Evolutionary conservation across 1,140 invertebrate genomes (phyloP), one percentile per base, ranked within the genome.

Genomic region (Tetragnatha versicolor): DNA sequence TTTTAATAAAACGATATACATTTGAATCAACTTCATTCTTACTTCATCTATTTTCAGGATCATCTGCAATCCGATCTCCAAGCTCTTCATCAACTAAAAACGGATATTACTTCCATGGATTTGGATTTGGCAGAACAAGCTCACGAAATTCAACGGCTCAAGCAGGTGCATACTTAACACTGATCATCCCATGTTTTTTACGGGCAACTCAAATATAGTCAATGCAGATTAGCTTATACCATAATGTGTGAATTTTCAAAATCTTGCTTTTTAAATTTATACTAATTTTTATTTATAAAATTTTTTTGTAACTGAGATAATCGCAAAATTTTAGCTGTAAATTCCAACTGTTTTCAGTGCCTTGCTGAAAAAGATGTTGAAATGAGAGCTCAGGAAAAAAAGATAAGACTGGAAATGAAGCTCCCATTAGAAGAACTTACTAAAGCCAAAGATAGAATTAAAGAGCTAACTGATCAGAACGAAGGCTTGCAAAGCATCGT

Each of bases 361-460:
- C 33, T 63, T 58, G 58, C 45, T 12, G 55, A 58, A 31, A 75
- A 75, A 51, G 58, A 75, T 47, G 58, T 45, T 61, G 72, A 75
- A 63, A 75, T 60, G 53, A 55, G 63, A 45, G 37, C 27, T 45
- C n/a, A 42, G 25, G 31, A 61, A 27, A 42, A 55, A 31, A 75
- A 75, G 17, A 31, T 60, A 14, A 75, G 27, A 75, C 42, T 75
- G 22, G 58, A 75, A 45, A 37, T 75, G 33, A 75, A 63, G 29
- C 55, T 63, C 14, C 39, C 61, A 20, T 22, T 75, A 14, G 58
- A 75, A 22, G 72, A 75, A 37, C n/a, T 75, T 14, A 7, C 17
- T 2, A 63, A 14, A 25, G 4, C 20, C 14, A 70, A 70, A 9
- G 20, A 35, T 25, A 25, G 55, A 22, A 37, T 70, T 35, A 17